Base-by-base conservation (phyloP, 1,140 invertebrate species). In the Vanessa atalanta region DNA sequence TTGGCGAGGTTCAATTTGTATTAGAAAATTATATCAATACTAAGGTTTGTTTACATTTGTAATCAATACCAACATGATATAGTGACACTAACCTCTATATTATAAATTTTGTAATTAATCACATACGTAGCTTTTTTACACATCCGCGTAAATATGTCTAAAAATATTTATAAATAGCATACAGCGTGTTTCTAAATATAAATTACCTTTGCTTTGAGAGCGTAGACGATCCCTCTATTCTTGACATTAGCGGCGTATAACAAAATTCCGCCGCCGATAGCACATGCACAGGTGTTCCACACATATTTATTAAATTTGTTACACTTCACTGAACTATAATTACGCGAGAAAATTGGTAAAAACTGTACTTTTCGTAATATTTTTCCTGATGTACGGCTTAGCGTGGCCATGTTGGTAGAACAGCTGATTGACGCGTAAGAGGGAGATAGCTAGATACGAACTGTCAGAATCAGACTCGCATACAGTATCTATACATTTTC, bases 321-420 rank as follows among this genome's bases (percentile, higher is more conserved):
- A 69, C 76, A 80, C 74, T 79, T 89, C 66, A 82, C 76, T 73
- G 81, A 79, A 84, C 83, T 87, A 50, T 84, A 79, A 84, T 87
- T 89, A 70, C 89, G 83, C 31, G 69, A 71, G 43, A 85, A 81
- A 83, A 86, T 70, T 53, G 85, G 80, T 14, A 83, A 80, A 85
- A 86, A 77, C 80, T 85, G 83, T 31, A 86, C 75, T 83, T 88
- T 90, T 85, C 77, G 76, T 31, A 92, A 82, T 79, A 91, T 87
- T 88, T 87, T 90, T 69, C 74, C 78, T 75, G 88, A 84, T 50
- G 80, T 83, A 74, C 89, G 86, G 82, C 86, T 81, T 79, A 90
- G 63, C 83, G 88, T 90, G 78, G 90, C 90, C 89, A 92, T 92
- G 89, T 89, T 91, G 85, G 82, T 70, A 83, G 80, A 83, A 86